Evolutionary conservation across 2,888 invertebrate species (phyloP).

Genomic region (Resseliella maxima): DNA sequence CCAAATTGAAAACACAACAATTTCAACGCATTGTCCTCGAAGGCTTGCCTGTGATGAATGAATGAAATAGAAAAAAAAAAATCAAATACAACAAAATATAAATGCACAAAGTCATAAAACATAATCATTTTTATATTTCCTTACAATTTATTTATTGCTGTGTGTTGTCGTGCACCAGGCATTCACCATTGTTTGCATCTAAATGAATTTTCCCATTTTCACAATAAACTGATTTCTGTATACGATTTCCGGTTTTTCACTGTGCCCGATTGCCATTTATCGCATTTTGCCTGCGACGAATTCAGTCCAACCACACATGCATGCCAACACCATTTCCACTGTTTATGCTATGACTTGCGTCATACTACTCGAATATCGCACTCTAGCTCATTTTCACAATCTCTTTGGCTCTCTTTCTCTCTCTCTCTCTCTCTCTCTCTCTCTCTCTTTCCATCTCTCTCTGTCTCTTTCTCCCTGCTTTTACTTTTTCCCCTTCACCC

Average conservation of each 20-base stretch:
- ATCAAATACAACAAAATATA: neutral
- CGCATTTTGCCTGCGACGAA: neutral
- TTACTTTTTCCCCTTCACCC: neutral
- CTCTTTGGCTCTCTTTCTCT: too few species aligned
- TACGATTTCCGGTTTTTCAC: constrained; percentile 26
- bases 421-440: neutral
- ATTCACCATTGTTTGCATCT: constrained; percentile 44
- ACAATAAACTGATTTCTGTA: constrained; percentile 55
- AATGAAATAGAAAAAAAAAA: neutral
- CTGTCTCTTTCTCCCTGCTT: too few species aligned
- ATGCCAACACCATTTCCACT: neutral
- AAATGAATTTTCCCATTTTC: constrained; percentile 55
- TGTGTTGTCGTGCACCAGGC: constrained; percentile 38
- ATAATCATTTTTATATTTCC: constrained; percentile 43
- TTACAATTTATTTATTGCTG: constrained; percentile 42
- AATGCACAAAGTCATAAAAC: constrained; percentile 37
- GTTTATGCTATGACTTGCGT: too few species aligned
- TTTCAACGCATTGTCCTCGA: neutral
- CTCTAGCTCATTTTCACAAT: too few species aligned
- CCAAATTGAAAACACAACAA: neutral
- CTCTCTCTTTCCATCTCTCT: neutral
- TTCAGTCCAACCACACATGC: neutral
- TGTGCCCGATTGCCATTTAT: neutral
- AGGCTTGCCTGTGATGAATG: neutral
- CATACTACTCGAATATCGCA: too few species aligned